Evolutionary conservation across 1,140 invertebrate genomes (phyloP).

Genomic region (Drosophila repletoides): DNA sequence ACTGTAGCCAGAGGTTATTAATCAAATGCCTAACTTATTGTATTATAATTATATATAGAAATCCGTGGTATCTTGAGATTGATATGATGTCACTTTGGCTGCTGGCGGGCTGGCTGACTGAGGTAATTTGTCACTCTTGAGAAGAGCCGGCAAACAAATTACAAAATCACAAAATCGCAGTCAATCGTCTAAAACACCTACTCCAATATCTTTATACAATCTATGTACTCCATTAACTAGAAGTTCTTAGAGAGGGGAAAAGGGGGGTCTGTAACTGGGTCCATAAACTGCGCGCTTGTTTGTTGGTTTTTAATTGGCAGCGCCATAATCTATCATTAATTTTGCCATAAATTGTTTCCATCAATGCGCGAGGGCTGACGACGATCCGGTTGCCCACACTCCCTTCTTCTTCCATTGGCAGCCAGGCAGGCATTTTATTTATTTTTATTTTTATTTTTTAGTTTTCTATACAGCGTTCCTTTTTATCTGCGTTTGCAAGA

Average conservation of each 20-base stretch:
- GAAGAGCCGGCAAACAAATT: slow-evolving; percentile 45
- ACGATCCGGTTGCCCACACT: slow-evolving; percentile 62
- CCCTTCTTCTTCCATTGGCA: neutral
- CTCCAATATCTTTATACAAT: too few species aligned
- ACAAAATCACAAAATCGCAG: slow-evolving; percentile 59
- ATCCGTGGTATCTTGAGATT: slow-evolving; percentile 39
- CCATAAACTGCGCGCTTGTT: slow-evolving; percentile 74
- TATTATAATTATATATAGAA: slow-evolving; percentile 65
- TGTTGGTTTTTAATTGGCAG: slow-evolving; percentile 81
- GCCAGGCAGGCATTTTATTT: slow-evolving; percentile 60
- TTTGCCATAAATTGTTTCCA: slow-evolving; percentile 80
- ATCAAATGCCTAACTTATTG: slow-evolving; percentile 67
- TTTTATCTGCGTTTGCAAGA: slow-evolving; percentile 81
- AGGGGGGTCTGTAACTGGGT: neutral
- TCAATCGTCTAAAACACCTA: slow-evolving; percentile 74
- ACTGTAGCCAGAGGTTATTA: slow-evolving; percentile 62
- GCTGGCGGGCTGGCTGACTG: slow-evolving; percentile 3
- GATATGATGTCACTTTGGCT: slow-evolving; percentile 60
- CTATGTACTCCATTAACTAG: slow-evolving; percentile 24
- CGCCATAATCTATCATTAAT: slow-evolving; percentile 81
- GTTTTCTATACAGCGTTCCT: slow-evolving; percentile 78
- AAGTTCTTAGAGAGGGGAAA: neutral
- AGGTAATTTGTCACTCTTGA: slow-evolving; percentile 64
- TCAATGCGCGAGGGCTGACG: slow-evolving; percentile 76
- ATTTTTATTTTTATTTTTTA: slow-evolving; percentile 66